A percentile compares a stretch with the other conserved stretches of the same genome.
These are phyloP conservation scores for Siniperca knerii DNA, from an alignment of 2,113 vertebrate species.

Conservation along the genomic window DNA sequence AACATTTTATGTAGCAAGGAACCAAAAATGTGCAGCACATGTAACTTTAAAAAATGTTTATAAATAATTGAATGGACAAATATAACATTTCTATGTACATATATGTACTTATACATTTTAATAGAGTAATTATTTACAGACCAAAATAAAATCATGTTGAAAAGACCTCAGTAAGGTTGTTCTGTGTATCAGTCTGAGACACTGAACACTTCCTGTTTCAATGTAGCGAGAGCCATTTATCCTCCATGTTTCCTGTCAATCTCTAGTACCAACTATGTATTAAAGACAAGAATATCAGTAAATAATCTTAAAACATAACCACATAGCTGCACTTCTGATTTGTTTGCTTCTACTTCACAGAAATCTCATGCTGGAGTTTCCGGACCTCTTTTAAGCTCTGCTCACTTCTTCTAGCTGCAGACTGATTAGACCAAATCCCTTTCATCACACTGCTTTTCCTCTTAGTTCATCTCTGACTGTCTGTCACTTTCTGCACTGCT, in stretches of 20 bases:
- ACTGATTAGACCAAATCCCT: slow-evolving; percentile 40
- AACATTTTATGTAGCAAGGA: not conserved
- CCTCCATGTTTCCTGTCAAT: not conserved
- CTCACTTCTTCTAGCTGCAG: slow-evolving; percentile 35
- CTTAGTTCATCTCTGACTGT: slow-evolving; percentile 30
- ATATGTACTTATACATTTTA: too few species aligned
- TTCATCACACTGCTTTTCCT: slow-evolving; percentile 41
- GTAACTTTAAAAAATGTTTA: not conserved
- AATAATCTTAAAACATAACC: not conserved
- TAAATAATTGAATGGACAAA: not conserved
- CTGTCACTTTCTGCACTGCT: slow-evolving; percentile 31
- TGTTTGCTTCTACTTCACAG: slow-evolving; percentile 1
- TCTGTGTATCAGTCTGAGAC: not conserved
- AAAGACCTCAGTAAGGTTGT: not conserved
- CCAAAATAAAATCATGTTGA: not conserved
- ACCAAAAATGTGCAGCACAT: not conserved
- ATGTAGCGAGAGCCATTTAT: not conserved
- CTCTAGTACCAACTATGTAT: too few species aligned
- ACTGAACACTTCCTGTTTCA: not conserved
- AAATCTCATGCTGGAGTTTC: slow-evolving; percentile 17
- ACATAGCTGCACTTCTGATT: not conserved
- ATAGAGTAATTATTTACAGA: not conserved
- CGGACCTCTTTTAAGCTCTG: slow-evolving; percentile 10
- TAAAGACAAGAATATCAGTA: not conserved
- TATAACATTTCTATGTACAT: too few species aligned